These are phyloP conservation scores for Brachionus plicatilis DNA, from an alignment of 1,140 invertebrate species.

Conservation along the genomic window DNA sequence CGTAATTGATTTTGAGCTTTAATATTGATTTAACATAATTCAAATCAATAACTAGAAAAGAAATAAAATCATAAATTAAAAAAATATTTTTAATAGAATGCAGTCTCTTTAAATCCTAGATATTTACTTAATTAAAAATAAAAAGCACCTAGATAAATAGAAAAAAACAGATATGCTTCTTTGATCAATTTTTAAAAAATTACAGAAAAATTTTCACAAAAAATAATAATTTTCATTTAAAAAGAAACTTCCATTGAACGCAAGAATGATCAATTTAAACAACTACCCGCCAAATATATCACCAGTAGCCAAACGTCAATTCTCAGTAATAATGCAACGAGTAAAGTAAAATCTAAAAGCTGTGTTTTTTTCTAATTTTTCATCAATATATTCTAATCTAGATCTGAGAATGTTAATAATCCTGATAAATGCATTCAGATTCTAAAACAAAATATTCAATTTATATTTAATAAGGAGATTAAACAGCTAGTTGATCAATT, in stretches of 20 bases:
- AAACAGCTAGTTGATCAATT: background rate
- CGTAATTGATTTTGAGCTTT: no score
- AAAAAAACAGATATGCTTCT: background rate
- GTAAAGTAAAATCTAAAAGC: background rate
- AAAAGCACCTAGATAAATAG: background rate
- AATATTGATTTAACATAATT: no score
- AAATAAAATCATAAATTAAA: no score
- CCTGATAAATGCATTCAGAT: slow-evolving; percentile 2
- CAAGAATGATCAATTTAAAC: slow-evolving; percentile 16
- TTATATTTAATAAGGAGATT: background rate
- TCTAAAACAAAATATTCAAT: slow-evolving; percentile 25
- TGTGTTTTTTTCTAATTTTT: background rate
- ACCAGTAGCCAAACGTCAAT: background rate
- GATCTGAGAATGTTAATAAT: background rate
- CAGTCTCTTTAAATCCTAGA: no score
- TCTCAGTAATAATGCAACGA: slow-evolving; percentile 10
- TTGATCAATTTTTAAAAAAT: background rate
- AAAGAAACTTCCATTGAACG: slow-evolving; percentile 29
- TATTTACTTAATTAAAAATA: no score
- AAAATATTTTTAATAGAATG: no score
- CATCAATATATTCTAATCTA: background rate
- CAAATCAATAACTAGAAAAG: no score
- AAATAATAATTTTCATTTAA: background rate
- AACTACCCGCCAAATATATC: slow-evolving; percentile 20
- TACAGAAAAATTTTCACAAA: background rate